Percentiles rank a stretch among this genome's conserved stretches.
Evolutionary conservation across 2,113 vertebrate genomes (phyloP).

Genomic region (Sturnus vulgaris): DNA sequence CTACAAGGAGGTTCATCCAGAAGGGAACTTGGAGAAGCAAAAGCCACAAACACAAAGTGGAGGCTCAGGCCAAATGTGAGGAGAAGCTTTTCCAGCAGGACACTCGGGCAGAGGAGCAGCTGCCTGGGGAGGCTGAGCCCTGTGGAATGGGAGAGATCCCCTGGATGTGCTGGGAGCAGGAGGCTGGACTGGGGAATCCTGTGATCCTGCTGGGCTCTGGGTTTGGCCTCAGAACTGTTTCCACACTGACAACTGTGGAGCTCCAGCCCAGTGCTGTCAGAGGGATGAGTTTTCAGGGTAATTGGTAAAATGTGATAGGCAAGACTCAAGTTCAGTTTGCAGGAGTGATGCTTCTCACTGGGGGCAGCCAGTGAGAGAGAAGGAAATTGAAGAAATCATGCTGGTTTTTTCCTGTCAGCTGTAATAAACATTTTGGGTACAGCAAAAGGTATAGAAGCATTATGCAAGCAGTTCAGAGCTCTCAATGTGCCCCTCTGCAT

Average conservation of each 20-base stretch:
- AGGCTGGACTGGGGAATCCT: not conserved
- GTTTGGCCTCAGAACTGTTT: not conserved
- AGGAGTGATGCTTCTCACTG: not conserved
- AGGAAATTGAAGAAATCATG: not conserved
- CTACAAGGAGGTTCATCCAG: not conserved
- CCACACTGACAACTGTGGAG: not conserved
- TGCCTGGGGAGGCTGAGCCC: not conserved
- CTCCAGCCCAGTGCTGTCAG: not conserved
- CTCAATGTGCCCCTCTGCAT: not conserved
- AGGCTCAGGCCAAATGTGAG: not conserved
- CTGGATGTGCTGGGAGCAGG: not conserved
- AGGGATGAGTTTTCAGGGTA: not conserved
- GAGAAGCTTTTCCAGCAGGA: not conserved
- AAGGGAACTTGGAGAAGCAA: not conserved
- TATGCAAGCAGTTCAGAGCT: conserved; percentile 1
- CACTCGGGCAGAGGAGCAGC: not conserved
- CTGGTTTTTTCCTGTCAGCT: not conserved
- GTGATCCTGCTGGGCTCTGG: not conserved
- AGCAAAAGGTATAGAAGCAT: not conserved
- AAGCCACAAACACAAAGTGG: not conserved
- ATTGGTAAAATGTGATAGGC: not conserved
- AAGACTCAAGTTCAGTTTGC: not conserved
- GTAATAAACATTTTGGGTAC: not conserved
- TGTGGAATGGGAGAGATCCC: not conserved
- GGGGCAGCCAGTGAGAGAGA: not conserved